Base-by-base conservation (phyloP, 1,140 invertebrate species). In the Habropoda laboriosa region DNA sequence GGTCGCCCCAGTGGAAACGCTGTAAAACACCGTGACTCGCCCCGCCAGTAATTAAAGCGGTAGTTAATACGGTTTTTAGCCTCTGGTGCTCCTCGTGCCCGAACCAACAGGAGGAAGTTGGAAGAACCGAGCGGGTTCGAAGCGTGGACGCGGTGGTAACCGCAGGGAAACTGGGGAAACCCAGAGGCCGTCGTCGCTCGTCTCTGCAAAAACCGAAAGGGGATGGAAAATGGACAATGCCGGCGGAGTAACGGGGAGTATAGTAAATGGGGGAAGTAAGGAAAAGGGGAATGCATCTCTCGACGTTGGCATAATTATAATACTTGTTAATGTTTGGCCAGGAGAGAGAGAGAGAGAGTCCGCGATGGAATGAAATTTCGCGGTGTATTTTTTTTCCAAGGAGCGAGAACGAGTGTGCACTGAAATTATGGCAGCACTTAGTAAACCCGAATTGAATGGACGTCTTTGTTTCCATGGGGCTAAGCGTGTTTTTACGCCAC, bases 21-120 rank as follows among this genome's bases (percentile, higher is more conserved):
- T 42, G 77, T 83, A 76, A 83, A 83, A 85, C 77, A 83, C 51
- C 70, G 40, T 32, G 71, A 55, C 49, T 73, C 71, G 79, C 61
- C n/a, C n/a, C 70, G 55, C 47, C 45, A 47, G 42, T 68, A 82
- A 79, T 86, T 86, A 86, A 86, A 82, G 81, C 66, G 71, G 35
- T 61, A 68, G 74, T 85, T 85, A 86, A 86, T 82, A 85, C 55
- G 71, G 80, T 81, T 84, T 81, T 85, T 78, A 80, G 61, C 49
- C 10, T 1, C n/a, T n/a, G n/a, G 27, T 21, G 47, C 30, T 53
- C 16, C n/a, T n/a, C n/a, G n/a, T 6, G 32, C 21, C 7, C 27
- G 24, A 30, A 53, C 12, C 35, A 12, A 1, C 6, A 35, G 24
- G 45, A 61, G 57, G 21, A 13, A 38, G 40, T 13, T 16, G 40